phyloP scores from a whole-genome alignment of 2,888 invertebrate genomes.

The Synanthedon andrenaeformis region DNA sequence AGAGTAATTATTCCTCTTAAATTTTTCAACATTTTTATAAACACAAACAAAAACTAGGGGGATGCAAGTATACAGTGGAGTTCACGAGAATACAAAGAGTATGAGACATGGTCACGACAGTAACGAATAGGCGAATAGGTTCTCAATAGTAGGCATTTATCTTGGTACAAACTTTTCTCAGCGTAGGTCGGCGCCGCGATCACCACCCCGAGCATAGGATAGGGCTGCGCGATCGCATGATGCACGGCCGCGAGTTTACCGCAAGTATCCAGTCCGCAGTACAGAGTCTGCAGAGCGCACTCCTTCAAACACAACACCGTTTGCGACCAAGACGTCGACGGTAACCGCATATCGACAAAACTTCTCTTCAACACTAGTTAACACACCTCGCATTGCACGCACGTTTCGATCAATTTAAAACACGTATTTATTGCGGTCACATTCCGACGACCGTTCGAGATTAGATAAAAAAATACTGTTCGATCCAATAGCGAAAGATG shows the following conservation, averaged over 20 bases:
- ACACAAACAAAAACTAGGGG: no score
- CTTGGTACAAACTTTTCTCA: slow-evolving; percentile 38
- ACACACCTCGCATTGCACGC: slow-evolving; percentile 2
- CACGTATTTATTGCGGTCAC: slow-evolving; percentile 9
- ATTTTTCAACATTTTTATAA: no score
- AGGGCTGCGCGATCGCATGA: slow-evolving; percentile 37
- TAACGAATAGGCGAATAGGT: no score
- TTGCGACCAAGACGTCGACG: slow-evolving; percentile 32
- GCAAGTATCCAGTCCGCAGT: slow-evolving; percentile 42
- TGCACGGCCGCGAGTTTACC: slow-evolving; percentile 35
- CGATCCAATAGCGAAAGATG: slow-evolving; percentile 33
- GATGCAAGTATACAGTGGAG: no score
- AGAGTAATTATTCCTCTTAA: no score
- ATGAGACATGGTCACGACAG: no score
- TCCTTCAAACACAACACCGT: slow-evolving; percentile 39
- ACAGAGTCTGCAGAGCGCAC: slow-evolving; percentile 40
- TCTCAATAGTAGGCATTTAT: no score
- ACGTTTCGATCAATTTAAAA: background rate
- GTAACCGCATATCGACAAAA: slow-evolving; percentile 5
- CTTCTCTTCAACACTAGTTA: background rate
- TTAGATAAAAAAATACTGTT: slow-evolving; percentile 27
- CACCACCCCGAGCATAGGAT: slow-evolving; percentile 47
- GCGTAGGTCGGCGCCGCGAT: slow-evolving; percentile 42
- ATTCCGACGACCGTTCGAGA: slow-evolving; percentile 26
- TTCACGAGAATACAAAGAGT: no score